phyloP scores from a whole-genome alignment of 2,797 vertebrate species.

The Acrossocheilus fasciatus region DNA sequence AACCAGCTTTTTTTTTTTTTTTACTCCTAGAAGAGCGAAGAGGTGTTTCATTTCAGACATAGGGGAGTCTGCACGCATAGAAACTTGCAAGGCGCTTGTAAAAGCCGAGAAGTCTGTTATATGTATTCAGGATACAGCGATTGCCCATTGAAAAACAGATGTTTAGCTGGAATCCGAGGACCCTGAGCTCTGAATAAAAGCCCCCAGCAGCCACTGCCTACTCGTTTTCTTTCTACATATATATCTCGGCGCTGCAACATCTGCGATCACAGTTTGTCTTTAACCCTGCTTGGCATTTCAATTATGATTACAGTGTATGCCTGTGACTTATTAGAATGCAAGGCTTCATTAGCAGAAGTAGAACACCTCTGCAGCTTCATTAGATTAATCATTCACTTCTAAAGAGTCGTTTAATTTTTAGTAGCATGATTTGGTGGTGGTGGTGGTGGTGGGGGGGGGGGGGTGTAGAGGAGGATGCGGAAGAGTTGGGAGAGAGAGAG shows the following conservation, averaged over 20 bases:
- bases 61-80: conserved; percentile 56
- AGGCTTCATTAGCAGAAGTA: conserved; percentile 52
- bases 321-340: conserved; percentile 47
- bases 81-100: conserved; percentile 59
- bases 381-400: conserved; percentile 54
- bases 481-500: conserved; percentile 12
- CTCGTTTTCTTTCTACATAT: conserved; percentile 22
- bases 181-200: conserved; percentile 49
- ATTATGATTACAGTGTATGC: conserved; percentile 53
- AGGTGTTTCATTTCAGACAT: conserved; percentile 66
- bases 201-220: conserved; percentile 38
- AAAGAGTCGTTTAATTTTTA: conserved; percentile 51
- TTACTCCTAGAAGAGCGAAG: conserved; percentile 45
- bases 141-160: conserved; percentile 64
- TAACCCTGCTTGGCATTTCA: conserved; percentile 50
- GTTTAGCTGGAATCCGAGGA: conserved; percentile 56
- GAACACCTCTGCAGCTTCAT: conserved; percentile 48
- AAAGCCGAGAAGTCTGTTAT: conserved; percentile 62
- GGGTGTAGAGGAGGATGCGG: neutral
- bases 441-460: too few relatives aligned
- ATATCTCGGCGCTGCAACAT: conserved; percentile 17
- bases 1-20: conserved; percentile 45
- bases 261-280: conserved; percentile 57
- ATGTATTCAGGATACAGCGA: conserved; percentile 61
- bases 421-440: conserved; percentile 5